Percentiles rank a stretch among this genome's conserved stretches.
These are phyloP conservation scores for Hippocampus kuda DNA, from an alignment of 2,797 vertebrate genomes.

Conservation along the genomic window DNA sequence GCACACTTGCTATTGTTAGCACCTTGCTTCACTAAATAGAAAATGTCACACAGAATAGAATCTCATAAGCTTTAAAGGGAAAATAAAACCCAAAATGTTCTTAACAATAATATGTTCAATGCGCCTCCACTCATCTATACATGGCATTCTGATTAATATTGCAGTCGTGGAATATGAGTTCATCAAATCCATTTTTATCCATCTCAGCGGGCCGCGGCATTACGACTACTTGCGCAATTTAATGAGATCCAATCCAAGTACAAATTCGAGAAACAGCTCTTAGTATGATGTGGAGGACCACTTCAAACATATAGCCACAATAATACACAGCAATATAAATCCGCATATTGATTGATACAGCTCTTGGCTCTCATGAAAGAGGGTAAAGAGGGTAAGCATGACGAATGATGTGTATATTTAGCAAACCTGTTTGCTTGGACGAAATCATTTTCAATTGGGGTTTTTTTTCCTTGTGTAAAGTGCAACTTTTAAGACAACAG, in stretches of 20 bases:
- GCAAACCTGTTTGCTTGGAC: not conserved
- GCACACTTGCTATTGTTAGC: not conserved
- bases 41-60: not conserved
- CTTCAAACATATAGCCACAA: not conserved
- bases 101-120: too few species aligned
- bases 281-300: not conserved
- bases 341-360: not conserved
- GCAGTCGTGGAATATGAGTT: too few species aligned
- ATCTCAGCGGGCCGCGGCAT: too few species aligned
- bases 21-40: not conserved
- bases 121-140: too few species aligned
- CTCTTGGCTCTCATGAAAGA: not conserved
- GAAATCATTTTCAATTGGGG: not conserved
- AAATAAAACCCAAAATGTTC: too few species aligned
- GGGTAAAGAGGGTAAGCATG: not conserved
- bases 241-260: not conserved
- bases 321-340: not conserved
- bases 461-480: slow-evolving; percentile 5
- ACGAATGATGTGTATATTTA: not conserved
- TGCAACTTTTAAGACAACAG: slow-evolving; percentile 17
- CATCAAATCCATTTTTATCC: too few species aligned
- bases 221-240: not conserved
- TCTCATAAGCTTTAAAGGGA: not conserved
- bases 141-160: too few species aligned
- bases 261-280: not conserved